Evolutionary conservation across 2,888 invertebrate genomes (phyloP).

Genomic region (Nephrotoma guestfalica): DNA sequence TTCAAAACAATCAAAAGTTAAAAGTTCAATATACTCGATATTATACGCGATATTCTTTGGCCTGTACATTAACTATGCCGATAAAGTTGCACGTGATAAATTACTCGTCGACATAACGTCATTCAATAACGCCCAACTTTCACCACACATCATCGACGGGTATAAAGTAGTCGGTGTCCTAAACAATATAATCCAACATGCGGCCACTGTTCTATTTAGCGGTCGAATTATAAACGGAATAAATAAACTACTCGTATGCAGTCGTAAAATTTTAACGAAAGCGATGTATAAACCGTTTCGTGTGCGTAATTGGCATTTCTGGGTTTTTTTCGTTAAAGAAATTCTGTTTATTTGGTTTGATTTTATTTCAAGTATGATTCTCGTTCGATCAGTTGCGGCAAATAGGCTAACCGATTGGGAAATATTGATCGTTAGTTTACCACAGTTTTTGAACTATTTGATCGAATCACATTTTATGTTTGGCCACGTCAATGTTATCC

Average conservation of each 20-base stretch:
- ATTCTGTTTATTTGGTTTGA: not conserved
- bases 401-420: not conserved
- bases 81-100: not conserved
- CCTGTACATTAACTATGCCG: not conserved
- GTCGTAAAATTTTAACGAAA: not conserved
- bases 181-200: not conserved
- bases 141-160: not conserved
- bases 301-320: not conserved
- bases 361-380: not conserved
- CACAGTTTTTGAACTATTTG: not conserved
- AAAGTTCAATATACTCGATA: not conserved
- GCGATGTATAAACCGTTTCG: not conserved
- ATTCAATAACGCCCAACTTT: not conserved
- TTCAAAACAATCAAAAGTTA: not conserved
- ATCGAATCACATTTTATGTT: not conserved
- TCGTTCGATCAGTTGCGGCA: not conserved
- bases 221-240: not conserved
- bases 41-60: not conserved
- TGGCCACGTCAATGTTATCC: not conserved
- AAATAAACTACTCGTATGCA: not conserved
- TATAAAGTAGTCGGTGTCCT: not conserved
- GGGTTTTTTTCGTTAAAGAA: not conserved
- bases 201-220: not conserved
- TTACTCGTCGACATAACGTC: not conserved
- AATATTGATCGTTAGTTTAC: not conserved